A percentile compares a stretch with the other conserved stretches of the same genome.
Conservation (phyloP, 2,797 vertebrate genomes). For the Clarias laeviceps region DNA sequence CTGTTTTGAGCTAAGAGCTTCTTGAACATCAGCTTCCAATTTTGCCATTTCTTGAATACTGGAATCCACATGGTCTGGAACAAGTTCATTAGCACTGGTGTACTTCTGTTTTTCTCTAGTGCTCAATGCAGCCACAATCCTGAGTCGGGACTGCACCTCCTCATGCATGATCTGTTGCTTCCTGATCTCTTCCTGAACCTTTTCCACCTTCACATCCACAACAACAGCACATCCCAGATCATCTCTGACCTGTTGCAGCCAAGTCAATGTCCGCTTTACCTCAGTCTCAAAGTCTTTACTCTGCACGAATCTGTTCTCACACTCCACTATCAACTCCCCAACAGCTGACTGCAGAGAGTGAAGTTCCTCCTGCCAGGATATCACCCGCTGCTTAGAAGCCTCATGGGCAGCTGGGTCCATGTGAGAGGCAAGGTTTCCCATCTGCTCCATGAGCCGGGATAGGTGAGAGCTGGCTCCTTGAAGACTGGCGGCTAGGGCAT, state of each 20-base stretch:
- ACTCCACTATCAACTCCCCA: slow-evolving; percentile 84
- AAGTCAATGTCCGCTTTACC: slow-evolving; percentile 86
- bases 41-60: slow-evolving; percentile 86
- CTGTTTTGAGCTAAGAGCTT: slow-evolving; percentile 84
- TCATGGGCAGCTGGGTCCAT: slow-evolving; percentile 81
- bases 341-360: slow-evolving; percentile 82
- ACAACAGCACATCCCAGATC: slow-evolving; percentile 80
- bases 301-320: slow-evolving; percentile 90
- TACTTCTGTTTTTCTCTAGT: slow-evolving; percentile 88
- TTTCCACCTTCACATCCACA: slow-evolving; percentile 86
- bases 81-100: slow-evolving; percentile 86
- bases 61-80: slow-evolving; percentile 84
- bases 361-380: slow-evolving; percentile 89
- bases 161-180: slow-evolving; percentile 96
- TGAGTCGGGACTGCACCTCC: slow-evolving; percentile 91
- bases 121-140: slow-evolving; percentile 92
- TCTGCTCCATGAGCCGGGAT: slow-evolving; percentile 84
- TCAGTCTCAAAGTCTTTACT: slow-evolving; percentile 96
- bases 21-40: slow-evolving; percentile 86
- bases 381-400: slow-evolving; percentile 78
- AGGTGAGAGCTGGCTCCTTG: slow-evolving; percentile 85
- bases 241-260: slow-evolving; percentile 85
- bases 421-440: slow-evolving; percentile 85
- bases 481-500: slow-evolving; percentile 86
- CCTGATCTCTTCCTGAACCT: slow-evolving; percentile 93